A percentile compares a stretch with the other conserved stretches of the same genome.
Conservation (phyloP, 2,113 vertebrate species). For the Equus quagga region DNA sequence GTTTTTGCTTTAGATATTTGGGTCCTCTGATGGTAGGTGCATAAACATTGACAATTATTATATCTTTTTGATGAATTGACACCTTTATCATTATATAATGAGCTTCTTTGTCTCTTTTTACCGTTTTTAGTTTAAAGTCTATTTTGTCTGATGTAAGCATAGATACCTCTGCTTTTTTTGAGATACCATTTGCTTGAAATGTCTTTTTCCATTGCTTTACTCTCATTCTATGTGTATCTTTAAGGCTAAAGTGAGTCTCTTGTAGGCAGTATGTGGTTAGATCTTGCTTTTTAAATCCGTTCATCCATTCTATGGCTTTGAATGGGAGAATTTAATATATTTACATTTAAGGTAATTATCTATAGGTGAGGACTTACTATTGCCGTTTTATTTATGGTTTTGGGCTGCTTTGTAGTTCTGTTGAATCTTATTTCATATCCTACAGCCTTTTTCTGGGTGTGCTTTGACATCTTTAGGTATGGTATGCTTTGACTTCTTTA, state of each 20-base stretch:
- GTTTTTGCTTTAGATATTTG: background rate
- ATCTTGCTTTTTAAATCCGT: background rate
- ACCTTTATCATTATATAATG: background rate
- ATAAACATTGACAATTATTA: background rate
- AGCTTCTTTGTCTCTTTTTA: background rate
- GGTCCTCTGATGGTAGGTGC: background rate
- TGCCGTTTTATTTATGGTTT: background rate
- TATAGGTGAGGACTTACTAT: background rate
- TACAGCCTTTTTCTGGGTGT: background rate
- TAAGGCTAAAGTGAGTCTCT: background rate
- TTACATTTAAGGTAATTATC: background rate
- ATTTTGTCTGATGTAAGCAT: background rate
- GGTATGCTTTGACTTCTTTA: background rate
- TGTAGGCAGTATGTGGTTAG: background rate
- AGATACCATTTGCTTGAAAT: background rate
- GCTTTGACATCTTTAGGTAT: background rate
- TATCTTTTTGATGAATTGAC: background rate
- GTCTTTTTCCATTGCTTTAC: background rate
- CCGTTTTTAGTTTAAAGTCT: background rate
- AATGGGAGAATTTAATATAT: background rate
- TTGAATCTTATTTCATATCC: background rate
- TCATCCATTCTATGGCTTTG: background rate
- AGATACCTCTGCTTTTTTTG: background rate
- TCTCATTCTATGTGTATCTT: background rate
- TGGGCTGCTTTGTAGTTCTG: background rate